Conservation (phyloP, 1,140 invertebrate species). For the Teleogryllus occipitalis region DNA sequence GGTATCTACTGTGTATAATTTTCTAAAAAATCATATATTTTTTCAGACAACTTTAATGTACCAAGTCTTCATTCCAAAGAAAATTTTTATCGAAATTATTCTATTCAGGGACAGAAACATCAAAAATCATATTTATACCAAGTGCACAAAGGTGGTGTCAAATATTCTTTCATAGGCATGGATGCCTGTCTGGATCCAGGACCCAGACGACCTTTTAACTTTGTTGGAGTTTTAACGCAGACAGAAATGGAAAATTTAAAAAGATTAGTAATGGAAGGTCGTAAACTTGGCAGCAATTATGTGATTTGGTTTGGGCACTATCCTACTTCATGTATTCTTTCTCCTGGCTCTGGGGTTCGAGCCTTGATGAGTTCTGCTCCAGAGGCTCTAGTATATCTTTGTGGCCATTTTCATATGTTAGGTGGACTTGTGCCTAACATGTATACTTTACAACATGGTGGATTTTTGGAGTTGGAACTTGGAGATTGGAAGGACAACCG, state of each 20-base stretch:
- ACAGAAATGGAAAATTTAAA: constrained; percentile 47
- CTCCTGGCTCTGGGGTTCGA: constrained; percentile 47
- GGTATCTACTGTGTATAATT: not conserved
- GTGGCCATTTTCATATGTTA: constrained; percentile 84
- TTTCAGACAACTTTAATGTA: constrained; percentile 87
- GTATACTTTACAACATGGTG: constrained; percentile 76
- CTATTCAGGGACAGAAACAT: constrained; percentile 63
- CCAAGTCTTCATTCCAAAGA: constrained; percentile 52
- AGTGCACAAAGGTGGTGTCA: constrained; percentile 45
- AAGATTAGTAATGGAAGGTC: constrained; percentile 41
- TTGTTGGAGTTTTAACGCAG: constrained; percentile 67
- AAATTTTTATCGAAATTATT: constrained; percentile 76
- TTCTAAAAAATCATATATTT: constrained; percentile 23
- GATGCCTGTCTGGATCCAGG: constrained; percentile 86
- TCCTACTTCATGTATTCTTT: constrained; percentile 78
- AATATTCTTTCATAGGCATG: constrained; percentile 72
- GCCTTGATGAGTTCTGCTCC: constrained; percentile 46
- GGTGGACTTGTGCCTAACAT: constrained; percentile 70
- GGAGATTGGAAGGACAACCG: constrained; percentile 91
- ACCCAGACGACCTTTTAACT: constrained; percentile 82
- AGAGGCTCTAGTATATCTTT: constrained; percentile 67
- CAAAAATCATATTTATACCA: constrained; percentile 68
- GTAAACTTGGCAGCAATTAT: constrained; percentile 42
- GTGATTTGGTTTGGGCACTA: constrained; percentile 89
- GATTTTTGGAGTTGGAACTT: constrained; percentile 83